phyloP scores from a whole-genome alignment of 2,888 invertebrate species.

The Ceriagrion tenellum region DNA sequence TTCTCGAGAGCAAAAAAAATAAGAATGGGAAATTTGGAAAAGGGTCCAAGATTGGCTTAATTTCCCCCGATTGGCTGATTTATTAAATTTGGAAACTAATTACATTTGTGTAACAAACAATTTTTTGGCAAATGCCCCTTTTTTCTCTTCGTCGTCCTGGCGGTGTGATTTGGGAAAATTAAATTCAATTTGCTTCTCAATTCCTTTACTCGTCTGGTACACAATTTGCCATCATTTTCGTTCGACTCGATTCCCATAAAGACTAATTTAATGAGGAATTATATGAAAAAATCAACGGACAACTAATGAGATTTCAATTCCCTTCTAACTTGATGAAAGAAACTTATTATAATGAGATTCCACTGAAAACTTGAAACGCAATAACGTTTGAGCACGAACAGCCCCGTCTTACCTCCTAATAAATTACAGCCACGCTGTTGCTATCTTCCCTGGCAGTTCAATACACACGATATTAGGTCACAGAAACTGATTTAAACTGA shows the following conservation, averaged over 20 bases:
- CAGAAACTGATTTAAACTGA: neutral
- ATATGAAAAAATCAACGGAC: neutral
- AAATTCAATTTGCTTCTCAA: slow-evolving; percentile 4
- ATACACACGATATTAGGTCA: neutral
- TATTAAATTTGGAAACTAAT: neutral
- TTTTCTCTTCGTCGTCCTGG: neutral
- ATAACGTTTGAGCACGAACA: neutral
- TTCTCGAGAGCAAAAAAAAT: neutral
- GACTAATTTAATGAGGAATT: neutral
- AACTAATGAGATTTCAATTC: neutral
- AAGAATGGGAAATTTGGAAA: neutral
- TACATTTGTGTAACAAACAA: neutral
- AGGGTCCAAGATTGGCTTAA: slow-evolving; percentile 12
- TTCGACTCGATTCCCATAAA: neutral
- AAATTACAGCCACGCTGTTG: neutral
- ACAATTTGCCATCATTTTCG: neutral
- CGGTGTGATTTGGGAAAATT: neutral
- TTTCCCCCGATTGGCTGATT: slow-evolving; percentile 39
- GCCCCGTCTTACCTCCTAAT: neutral
- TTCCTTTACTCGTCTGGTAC: neutral
- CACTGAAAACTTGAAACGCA: neutral
- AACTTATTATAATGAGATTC: neutral
- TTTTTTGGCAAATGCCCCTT: neutral
- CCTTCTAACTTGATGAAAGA: neutral
- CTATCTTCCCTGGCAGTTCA: neutral